Percentiles rank a stretch among this genome's conserved stretches.
These are phyloP conservation scores for Mycogona germanica DNA, from an alignment of 2,888 invertebrate species.

Conservation along the genomic window DNA sequence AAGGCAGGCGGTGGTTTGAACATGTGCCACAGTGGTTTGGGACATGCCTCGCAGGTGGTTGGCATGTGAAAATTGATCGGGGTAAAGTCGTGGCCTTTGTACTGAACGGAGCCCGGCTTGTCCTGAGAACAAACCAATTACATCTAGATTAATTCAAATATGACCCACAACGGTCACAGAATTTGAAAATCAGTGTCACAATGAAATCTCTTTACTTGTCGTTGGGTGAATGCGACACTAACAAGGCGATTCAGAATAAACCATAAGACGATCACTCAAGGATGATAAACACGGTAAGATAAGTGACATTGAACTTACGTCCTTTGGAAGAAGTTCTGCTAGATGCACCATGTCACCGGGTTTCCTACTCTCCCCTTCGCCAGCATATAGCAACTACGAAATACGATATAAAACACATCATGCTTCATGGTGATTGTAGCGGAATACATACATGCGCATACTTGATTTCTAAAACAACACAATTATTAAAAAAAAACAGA, in stretches of 20 bases:
- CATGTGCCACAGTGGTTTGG: slow-evolving; percentile 94
- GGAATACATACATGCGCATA: no score
- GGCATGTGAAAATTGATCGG: slow-evolving; percentile 97
- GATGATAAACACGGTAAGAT: not conserved
- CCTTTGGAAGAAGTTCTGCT: slow-evolving; percentile 24
- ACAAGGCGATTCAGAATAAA: no score
- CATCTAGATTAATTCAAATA: slow-evolving; percentile 42
- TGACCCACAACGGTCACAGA: not conserved
- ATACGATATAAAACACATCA: no score
- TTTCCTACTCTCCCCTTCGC: slow-evolving; percentile 67
- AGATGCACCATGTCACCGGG: slow-evolving; percentile 32
- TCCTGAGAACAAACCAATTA: slow-evolving; percentile 33
- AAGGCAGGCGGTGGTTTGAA: slow-evolving; percentile 94
- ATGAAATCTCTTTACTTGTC: slow-evolving; percentile 11
- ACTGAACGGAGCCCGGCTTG: slow-evolving; percentile 51
- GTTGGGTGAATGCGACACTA: no score
- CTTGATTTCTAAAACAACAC: no score
- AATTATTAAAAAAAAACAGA: slow-evolving; percentile 5
- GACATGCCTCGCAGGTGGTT: slow-evolving; percentile 94
- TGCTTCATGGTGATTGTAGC: no score
- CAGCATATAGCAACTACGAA: slow-evolving; percentile 88
- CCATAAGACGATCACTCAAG: not conserved
- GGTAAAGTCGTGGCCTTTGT: slow-evolving; percentile 92
- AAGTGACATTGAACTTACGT: slow-evolving; percentile 22
- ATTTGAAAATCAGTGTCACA: not conserved